Base-by-base conservation (phyloP, 2,113 vertebrate species). In the Gnathonemus longibarbis region DNA sequence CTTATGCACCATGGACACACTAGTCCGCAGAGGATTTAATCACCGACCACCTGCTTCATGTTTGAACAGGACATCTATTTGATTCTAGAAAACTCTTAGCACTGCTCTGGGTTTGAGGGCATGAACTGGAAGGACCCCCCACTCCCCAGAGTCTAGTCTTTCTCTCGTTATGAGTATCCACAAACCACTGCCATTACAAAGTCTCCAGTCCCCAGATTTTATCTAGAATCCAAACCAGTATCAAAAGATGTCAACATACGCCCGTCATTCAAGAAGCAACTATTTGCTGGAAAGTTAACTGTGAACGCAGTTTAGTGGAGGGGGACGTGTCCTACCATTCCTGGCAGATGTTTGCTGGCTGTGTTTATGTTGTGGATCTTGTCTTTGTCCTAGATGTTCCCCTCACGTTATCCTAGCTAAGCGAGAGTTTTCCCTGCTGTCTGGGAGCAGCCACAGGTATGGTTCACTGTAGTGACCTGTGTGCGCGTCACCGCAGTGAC, bases 11-110 rank as follows among this genome's bases (percentile, higher is more conserved):
- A 45, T 62, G 9, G n/a, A 70, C 15, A 87, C 89, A 87, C 48
- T 17, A 21, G 27, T 93, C 89, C 84, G 46, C 91, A 74, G 3
- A 84, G 91, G 90, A 90, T 91, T 91, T 93, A 92, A 92, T 94
- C 93, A 93, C 91, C 89, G 27, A 88, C 90, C 92, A 93, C 90
- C 91, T 94, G 94, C 91, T 94, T 94, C 92, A 92, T 62, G 92
- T 95, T 94, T 93, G 88, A 93, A 92, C 88, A 90, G 90, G 53
- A 88, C 77, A 46, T 19, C 19, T 45, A 42, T 87, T 90, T 88
- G 84, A 91, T 91, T 88, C 91, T 87, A 46, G 89, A 92, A 89
- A 90, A 45, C 42, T 17, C 86, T 31, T 21, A 62, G 83, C 50
- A 88, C 89, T 87, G 84, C 91, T 92, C 89, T 56, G 84, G 92